Base-by-base conservation (phyloP, 1,140 invertebrate genomes). In the Drosophila jambulina region DNA sequence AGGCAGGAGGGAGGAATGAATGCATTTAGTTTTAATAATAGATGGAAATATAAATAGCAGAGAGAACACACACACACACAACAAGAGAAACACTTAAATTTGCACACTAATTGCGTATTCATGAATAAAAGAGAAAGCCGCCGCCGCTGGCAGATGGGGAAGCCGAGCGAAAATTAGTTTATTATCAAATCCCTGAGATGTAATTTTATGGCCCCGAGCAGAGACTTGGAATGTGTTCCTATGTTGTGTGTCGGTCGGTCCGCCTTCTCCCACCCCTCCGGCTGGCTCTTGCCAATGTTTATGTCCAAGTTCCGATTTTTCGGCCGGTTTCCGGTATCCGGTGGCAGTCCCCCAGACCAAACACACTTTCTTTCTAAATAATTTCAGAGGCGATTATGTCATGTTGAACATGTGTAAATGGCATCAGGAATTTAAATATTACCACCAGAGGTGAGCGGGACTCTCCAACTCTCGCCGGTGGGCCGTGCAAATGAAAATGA, bases 71-170 rank as follows among this genome's bases (percentile, higher is more conserved):
- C n/a, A 13, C 19, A 17, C 43, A 36, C 32, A 36, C 43, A 36
- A 43, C 77, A 84, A 48, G 54, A 64, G 49, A 87, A 82, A 80
- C 75, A 85, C 78, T 90, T 77, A 48, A 79, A 90, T 90, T 85
- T 87, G 78, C 84, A 90, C 75, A 87, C 78, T 86, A 86, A 86
- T 87, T 86, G 79, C 79, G 75, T 82, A 87, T 87, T 87, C 83
- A 86, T 90, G 86, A 85, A 90, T 91, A 90, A 87, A 87, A 80
- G 72, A 85, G 67, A 62, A 45, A 70, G 58, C 62, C 53, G 13
- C 29, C 21, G 51, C 34, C 51, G 57, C 61, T 54, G 58, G 70
- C 23, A 23, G 46, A 60, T 27, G 46, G 38, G 34, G 75, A 42
- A 51, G 45, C 54, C 25, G 38, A 46, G 59, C 48, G 56, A 74